A percentile compares a stretch with the other conserved stretches of the same genome.
Evolutionary conservation across 2,113 vertebrate genomes (phyloP).

Genomic region (Ictalurus punctatus): DNA sequence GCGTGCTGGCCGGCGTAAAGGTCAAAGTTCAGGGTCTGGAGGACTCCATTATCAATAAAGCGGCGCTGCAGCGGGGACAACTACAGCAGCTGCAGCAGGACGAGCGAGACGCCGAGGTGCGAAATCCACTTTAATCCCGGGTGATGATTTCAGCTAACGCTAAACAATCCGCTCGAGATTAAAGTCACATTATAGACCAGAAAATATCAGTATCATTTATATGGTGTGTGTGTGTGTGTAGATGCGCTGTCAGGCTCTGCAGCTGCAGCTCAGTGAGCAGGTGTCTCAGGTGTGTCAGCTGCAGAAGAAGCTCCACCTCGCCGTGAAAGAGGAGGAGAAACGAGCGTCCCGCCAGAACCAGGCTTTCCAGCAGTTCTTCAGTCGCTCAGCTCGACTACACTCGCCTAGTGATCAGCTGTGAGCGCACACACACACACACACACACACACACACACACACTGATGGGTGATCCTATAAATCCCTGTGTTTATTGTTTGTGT

Average conservation of each 20-base stretch:
- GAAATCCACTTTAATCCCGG: neutral
- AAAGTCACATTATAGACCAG: neutral
- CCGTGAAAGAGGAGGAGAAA: constrained; percentile 72
- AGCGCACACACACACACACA: constrained; percentile 46
- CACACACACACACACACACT: too few relatives aligned
- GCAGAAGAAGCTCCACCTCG: constrained; percentile 74
- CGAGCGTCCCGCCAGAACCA: constrained; percentile 70
- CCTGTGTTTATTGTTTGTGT: too few relatives aligned
- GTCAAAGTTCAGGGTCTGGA: constrained; percentile 83
- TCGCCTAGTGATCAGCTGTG: constrained; percentile 77
- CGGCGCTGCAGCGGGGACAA: constrained; percentile 73
- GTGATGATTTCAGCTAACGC: too few relatives aligned
- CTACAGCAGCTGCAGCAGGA: constrained; percentile 77
- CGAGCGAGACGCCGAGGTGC: constrained; percentile 73
- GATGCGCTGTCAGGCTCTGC: constrained; percentile 70
- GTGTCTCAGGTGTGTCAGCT: constrained; percentile 70
- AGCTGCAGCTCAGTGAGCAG: constrained; percentile 73
- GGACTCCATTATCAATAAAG: constrained; percentile 78
- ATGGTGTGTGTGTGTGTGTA: constrained; percentile 34
- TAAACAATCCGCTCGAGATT: neutral
- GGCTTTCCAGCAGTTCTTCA: constrained; percentile 75
- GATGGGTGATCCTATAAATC: too few relatives aligned
- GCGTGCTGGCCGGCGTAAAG: constrained; percentile 77
- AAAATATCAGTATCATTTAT: neutral
- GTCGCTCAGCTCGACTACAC: constrained; percentile 61